Evolutionary conservation across 2,113 vertebrate species (phyloP).

Genomic region (Sprattus sprattus): DNA sequence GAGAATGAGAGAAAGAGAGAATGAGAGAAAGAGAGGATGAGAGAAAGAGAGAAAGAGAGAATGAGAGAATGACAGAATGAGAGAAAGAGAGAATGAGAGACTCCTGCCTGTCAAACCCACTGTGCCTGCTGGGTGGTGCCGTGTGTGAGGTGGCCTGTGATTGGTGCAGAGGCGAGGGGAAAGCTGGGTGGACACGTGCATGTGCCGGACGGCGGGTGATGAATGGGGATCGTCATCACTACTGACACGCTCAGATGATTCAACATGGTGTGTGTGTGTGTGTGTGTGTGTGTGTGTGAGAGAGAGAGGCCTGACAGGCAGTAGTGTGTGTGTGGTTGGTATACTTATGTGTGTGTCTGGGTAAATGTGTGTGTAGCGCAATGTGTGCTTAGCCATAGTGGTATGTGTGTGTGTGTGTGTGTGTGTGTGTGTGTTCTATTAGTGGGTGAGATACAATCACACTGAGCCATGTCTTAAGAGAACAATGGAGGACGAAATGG

Average conservation of each 20-base stretch:
- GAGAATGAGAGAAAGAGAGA: neutral
- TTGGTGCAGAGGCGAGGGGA: neutral
- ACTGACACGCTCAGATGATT: slow-evolving; percentile 39
- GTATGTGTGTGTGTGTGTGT: slow-evolving; percentile 5
- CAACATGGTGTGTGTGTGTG: slow-evolving; percentile 6
- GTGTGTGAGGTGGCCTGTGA: neutral
- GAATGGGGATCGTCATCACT: slow-evolving; percentile 32
- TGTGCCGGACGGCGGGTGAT: slow-evolving; percentile 23
- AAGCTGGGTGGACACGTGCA: neutral
- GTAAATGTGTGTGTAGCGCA: neutral
- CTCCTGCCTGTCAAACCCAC: neutral
- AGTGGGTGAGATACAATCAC: neutral
- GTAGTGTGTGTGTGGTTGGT: neutral
- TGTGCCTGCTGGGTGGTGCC: neutral
- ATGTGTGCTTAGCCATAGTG: neutral
- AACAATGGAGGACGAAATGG: slow-evolving; percentile 13
- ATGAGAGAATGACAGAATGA: neutral
- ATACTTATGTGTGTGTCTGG: slow-evolving; percentile 2
- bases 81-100: neutral
- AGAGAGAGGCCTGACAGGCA: neutral
- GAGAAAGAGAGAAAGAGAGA: neutral
- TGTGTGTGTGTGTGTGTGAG: neutral
- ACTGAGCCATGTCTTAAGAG: slow-evolving; percentile 6
- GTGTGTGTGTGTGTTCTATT: slow-evolving; percentile 8
- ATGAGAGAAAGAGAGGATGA: neutral